Evolutionary conservation across 2,113 vertebrate genomes (phyloP).

Genomic region (Thryonomys swinderianus): DNA sequence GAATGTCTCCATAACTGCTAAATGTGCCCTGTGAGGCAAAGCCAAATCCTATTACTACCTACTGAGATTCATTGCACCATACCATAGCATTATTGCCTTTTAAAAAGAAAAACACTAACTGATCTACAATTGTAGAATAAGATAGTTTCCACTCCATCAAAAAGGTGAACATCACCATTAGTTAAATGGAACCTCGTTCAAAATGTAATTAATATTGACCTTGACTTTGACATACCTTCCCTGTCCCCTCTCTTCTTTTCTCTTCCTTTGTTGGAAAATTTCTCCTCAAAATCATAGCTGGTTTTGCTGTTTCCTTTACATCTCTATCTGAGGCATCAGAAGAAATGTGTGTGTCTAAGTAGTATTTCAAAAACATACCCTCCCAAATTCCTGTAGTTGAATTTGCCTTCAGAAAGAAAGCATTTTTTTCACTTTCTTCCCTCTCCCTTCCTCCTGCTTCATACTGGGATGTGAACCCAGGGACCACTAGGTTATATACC

Average conservation of each 20-base stretch:
- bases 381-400: not conserved
- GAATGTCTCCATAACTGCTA: not conserved
- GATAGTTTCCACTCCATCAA: not conserved
- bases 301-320: not conserved
- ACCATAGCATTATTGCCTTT: not conserved
- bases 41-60: too few species aligned
- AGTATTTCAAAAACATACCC: not conserved
- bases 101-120: not conserved
- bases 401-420: conserved; percentile 10
- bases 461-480: not conserved
- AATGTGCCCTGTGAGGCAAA: not conserved
- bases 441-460: not conserved
- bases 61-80: not conserved
- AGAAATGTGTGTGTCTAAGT: not conserved
- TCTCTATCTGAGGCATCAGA: not conserved
- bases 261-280: conserved; percentile 7
- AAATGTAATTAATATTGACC: not conserved
- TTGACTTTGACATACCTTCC: not conserved
- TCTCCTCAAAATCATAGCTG: not conserved
- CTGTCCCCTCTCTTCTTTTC: not conserved
- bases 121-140: not conserved
- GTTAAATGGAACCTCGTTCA: not conserved
- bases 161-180: not conserved
- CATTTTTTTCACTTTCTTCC: not conserved
- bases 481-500: not conserved